phyloP scores from a whole-genome alignment of 2,113 vertebrate genomes.

The Oxygymnocypris stewartii region DNA sequence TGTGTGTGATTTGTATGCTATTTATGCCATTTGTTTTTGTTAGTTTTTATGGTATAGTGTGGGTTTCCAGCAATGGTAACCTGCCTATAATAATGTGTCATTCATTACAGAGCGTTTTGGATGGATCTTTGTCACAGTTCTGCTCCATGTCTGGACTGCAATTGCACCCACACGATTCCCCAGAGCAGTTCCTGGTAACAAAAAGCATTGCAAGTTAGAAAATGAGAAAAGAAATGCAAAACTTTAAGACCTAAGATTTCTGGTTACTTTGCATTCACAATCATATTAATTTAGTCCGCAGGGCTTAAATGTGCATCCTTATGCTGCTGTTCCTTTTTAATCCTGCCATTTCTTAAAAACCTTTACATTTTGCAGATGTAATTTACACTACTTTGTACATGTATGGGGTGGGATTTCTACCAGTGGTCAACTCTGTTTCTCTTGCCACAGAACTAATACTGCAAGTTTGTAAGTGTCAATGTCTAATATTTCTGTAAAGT shows the following conservation, averaged over 20 bases:
- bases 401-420: background rate
- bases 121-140: conserved; percentile 14
- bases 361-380: background rate
- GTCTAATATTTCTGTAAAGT: too few relatives aligned
- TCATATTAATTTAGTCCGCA: background rate
- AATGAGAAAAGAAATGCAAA: too few relatives aligned
- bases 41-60: background rate
- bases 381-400: conserved; percentile 21
- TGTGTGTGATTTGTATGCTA: background rate
- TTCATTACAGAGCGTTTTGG: background rate
- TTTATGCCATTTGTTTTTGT: background rate
- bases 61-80: background rate
- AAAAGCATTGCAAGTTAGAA: background rate
- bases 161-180: background rate
- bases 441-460: conserved; percentile 13
- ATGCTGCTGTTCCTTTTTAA: background rate
- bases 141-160: background rate
- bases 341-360: background rate
- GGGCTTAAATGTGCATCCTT: background rate
- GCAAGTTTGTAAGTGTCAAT: background rate
- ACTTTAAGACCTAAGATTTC: too few relatives aligned
- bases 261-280: background rate
- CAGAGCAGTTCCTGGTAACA: background rate
- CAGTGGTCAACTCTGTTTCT: conserved; percentile 16
- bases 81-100: background rate